Base-by-base conservation (phyloP, 1,140 invertebrate genomes). In the Drosophila lowei region DNA sequence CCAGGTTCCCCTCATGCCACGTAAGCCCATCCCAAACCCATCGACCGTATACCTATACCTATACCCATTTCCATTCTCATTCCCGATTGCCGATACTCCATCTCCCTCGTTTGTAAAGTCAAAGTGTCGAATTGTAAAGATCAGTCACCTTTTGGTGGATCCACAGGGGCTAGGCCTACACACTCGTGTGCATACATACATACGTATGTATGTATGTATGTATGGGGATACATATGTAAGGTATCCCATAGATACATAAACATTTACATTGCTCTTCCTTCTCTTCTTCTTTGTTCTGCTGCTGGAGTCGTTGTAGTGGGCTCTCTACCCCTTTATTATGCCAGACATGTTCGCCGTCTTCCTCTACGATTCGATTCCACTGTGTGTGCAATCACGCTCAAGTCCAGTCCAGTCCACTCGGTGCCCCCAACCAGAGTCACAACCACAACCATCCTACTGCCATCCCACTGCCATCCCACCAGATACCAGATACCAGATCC, bases 61-160 rank as follows among this genome's bases (percentile, higher is more conserved):
- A 67, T 38, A 28, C n/a, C 63, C 65, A 34, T 16, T 47, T 30
- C 64, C 38, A 41, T 43, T 28, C 23, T 25, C 56, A 44, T 44
- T 72, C 71, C 67, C 47, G 34, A 38, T 13, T 38, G 34, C 34
- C 11, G 34, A 38, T 13, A 13, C 34, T 38, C 34, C 34, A 38
- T 57, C 50, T 58, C 66, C 78, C 50, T 70, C 60, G 55, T 64
- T 77, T 77, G 73, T 72, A 75, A 68, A 88, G 81, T 86, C 81
- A 76, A 88, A 86, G 83, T 86, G 83, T 86, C 83, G 83, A 86
- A 86, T 86, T 86, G 83, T 86, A 78, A 72, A 86, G 83, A 89
- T 86, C 83, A 86, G 55, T 86, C 83, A 86, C 83, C 83, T 86
- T 75, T 83, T 41, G 73, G 47, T 86, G 64, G 63, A 38, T 38